Percentiles rank a stretch among this genome's conserved stretches.
phyloP scores from a whole-genome alignment of 2,797 vertebrate genomes.

The Molossus alvarezi region DNA sequence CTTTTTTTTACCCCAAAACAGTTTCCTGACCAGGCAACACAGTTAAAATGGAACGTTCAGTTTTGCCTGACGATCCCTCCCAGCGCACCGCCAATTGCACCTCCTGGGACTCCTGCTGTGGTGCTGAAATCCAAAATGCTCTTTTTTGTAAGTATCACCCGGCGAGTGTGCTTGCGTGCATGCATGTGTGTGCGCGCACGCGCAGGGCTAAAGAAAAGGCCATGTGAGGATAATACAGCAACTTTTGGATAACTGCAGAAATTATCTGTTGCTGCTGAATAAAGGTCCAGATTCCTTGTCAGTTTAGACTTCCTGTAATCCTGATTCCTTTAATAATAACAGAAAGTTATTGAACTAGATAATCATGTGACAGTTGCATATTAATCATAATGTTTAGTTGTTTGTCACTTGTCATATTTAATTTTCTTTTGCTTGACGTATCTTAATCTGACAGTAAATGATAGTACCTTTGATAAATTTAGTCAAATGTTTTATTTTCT shows the following conservation, averaged over 20 bases:
- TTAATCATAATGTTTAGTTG: constrained; percentile 24
- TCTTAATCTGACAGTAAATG: constrained; percentile 71
- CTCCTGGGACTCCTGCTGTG: constrained; percentile 98
- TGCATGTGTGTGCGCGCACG: not conserved
- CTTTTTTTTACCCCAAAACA: constrained; percentile 81
- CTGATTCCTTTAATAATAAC: constrained; percentile 32
- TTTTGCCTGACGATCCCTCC: constrained; percentile 99
- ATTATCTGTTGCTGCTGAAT: constrained; percentile 14
- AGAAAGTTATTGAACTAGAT: constrained; percentile 21
- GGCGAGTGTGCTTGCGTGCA: not conserved
- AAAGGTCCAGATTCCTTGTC: not conserved
- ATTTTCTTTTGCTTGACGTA: constrained; percentile 60
- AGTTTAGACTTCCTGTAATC: constrained; percentile 18
- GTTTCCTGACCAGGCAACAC: constrained; percentile 98
- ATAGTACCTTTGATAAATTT: constrained; percentile 44
- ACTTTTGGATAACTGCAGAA: constrained; percentile 16
- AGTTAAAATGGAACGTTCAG: constrained; percentile 99
- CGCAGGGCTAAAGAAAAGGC: not conserved
- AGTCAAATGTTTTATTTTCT: constrained; percentile 68
- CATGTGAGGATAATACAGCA: not conserved
- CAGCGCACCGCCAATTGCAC: constrained; percentile 98
- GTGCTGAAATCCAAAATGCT: constrained; percentile 99
- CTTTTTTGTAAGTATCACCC: constrained; percentile 96
- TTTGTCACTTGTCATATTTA: constrained; percentile 59
- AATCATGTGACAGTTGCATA: not conserved